phyloP scores from a whole-genome alignment of 2,797 vertebrate species.

The Rhinogobio ventralis region DNA sequence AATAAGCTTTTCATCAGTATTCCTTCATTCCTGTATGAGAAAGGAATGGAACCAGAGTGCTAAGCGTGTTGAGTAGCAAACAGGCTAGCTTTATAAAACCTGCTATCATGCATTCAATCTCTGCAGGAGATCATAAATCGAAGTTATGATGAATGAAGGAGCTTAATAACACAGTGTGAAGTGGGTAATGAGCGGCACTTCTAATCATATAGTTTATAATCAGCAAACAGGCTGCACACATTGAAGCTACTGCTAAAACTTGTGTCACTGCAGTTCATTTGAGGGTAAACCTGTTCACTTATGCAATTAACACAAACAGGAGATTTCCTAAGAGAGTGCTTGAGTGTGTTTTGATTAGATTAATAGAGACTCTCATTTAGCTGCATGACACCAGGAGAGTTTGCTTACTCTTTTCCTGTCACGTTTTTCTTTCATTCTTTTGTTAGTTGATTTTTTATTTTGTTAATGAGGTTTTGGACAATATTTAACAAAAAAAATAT shows the following conservation, averaged over 20 bases:
- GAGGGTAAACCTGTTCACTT: constrained; percentile 56
- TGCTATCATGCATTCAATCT: background rate
- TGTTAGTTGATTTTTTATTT: too few species aligned
- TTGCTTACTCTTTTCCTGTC: constrained; percentile 30
- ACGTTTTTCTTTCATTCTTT: background rate
- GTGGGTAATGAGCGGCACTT: constrained; percentile 17
- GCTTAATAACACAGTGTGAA: constrained; percentile 38
- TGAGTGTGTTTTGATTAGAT: constrained; percentile 44
- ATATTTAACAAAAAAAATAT: too few species aligned
- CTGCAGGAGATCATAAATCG: constrained; percentile 19
- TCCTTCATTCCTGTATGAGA: background rate
- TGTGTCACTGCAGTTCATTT: constrained; percentile 68
- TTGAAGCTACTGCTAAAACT: constrained; percentile 22
- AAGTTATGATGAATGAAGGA: constrained; percentile 23
- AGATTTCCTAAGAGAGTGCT: constrained; percentile 58
- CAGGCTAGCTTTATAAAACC: constrained; percentile 2
- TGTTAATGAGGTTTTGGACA: too few species aligned
- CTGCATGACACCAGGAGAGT: constrained; percentile 8
- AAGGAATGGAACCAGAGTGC: background rate
- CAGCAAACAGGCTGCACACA: background rate
- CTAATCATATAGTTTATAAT: constrained; percentile 39
- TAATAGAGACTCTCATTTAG: constrained; percentile 43
- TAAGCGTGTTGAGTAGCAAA: background rate
- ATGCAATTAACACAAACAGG: constrained; percentile 82
- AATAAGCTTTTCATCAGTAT: constrained; percentile 13